These are phyloP conservation scores for Proterorhinus semilunaris DNA, from an alignment of 2,113 vertebrate genomes.

Conservation along the genomic window DNA sequence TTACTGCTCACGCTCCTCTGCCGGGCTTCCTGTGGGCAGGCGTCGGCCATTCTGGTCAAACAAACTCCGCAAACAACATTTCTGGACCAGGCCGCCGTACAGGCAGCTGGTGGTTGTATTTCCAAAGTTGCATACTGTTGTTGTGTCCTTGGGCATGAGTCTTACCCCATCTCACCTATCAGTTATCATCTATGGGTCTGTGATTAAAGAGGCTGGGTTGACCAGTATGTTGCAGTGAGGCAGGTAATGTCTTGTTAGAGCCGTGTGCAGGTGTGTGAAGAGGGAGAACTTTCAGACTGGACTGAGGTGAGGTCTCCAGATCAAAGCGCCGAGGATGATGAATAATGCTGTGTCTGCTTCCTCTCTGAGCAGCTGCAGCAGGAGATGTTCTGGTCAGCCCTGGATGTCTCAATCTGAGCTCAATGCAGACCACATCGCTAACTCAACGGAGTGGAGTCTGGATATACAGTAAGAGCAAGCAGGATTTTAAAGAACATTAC, in stretches of 20 bases:
- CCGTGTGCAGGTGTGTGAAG: constrained; percentile 6
- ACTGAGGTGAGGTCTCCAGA: neutral
- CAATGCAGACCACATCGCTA: no score
- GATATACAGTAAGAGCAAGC: neutral
- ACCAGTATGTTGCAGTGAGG: constrained; percentile 5
- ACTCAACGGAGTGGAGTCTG: no score
- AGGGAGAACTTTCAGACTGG: neutral
- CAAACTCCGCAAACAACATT: constrained; percentile 15
- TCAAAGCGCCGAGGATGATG: neutral
- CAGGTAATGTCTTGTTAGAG: constrained; percentile 14
- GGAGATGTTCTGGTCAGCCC: no score
- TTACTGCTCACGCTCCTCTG: constrained; percentile 39
- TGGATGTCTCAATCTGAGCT: no score
- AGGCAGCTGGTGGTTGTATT: neutral
- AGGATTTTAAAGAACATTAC: neutral
- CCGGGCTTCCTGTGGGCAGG: constrained; percentile 38
- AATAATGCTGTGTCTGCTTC: neutral
- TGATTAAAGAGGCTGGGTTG: no score
- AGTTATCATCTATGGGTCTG: no score
- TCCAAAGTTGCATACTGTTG: neutral
- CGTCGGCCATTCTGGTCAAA: constrained; percentile 30
- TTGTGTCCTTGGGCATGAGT: neutral
- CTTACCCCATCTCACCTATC: neutral
- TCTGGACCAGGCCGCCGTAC: neutral
- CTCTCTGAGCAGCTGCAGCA: neutral